Evolutionary conservation across 2,888 invertebrate species (phyloP), one percentile per base, ranked within the genome.

Genomic region (Rhagonycha fulva): DNA sequence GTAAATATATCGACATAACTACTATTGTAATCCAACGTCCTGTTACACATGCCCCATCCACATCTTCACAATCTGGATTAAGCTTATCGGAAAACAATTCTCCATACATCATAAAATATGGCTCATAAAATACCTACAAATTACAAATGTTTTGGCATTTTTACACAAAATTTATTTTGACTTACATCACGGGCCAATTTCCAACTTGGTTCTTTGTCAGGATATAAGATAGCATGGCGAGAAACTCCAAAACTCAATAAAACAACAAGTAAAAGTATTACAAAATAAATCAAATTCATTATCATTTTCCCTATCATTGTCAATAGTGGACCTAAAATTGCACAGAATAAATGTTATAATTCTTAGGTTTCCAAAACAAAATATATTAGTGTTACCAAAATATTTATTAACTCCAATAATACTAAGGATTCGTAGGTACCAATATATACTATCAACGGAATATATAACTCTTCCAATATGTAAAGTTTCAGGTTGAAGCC

Each of bases 261-360:
- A 73, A 98, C 97, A 76, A 99, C 97, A 81, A 98, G 89, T 86
- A 99, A 93, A 76, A 99, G 93, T 80, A 98, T 96, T 81, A 99
- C 96, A 88, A 99, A 98, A 88, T 98, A 98, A 85, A 97, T 95
- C 98, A 99, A 98, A 88, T 98, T 98, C 89, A 96, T 95, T 77
- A 98, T 97, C 98, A 99, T 98, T 91, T 98, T 98, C 66, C 98
- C 98, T 94, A 99, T 98, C 97, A 99, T 99, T 78, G 98, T 98
- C 80, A 99, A 98, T 87, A 98, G 91, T 76, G 99, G 99, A 89
- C 99, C 95, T 95, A 19, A 83, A 83, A 74, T 69, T 66, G 28
- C 7, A 47, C 4, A 7, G 4, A 11, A n/a, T n/a, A n/a, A 76
- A 80, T 66, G 14, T 47, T 60, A 71, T 62, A 11, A 62, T 19